phyloP scores from a whole-genome alignment of 2,888 invertebrate genomes.

The Agrotis clavis region DNA sequence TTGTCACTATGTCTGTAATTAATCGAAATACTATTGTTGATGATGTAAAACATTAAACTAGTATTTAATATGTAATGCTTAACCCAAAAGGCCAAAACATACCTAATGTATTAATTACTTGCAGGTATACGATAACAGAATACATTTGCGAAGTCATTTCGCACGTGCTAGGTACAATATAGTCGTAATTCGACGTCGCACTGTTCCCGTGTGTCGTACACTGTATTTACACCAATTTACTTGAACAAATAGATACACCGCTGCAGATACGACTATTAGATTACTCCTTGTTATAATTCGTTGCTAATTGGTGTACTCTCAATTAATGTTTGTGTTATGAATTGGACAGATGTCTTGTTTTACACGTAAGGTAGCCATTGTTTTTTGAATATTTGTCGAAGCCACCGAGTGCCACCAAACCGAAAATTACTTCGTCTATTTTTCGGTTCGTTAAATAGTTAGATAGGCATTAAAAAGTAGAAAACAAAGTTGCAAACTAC shows the following conservation, averaged over 20 bases:
- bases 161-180: constrained; percentile 50
- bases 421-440: background rate
- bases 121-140: constrained; percentile 25
- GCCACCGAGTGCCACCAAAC: background rate
- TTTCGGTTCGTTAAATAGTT: background rate
- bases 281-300: constrained; percentile 54
- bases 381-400: background rate
- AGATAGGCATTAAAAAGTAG: background rate
- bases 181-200: constrained; percentile 49
- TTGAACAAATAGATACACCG: constrained; percentile 69
- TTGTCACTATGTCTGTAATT: background rate
- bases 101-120: background rate
- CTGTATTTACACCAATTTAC: constrained; percentile 72
- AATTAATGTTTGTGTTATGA: constrained; percentile 19
- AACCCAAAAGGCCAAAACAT: background rate
- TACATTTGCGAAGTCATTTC: constrained; percentile 41
- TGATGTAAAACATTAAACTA: background rate
- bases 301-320: constrained; percentile 48
- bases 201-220: constrained; percentile 38
- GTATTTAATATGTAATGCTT: constrained; percentile 4
- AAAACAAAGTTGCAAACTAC: constrained; percentile 5
- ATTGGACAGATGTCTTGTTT: background rate
- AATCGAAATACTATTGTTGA: background rate
- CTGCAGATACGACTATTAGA: constrained; percentile 51
- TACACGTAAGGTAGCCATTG: background rate